Evolutionary conservation across 53 echinoderm and acorn worm genomes (phyloP), one percentile per base, ranked within the genome.

Genomic region (Zoroaster sp.): DNA sequence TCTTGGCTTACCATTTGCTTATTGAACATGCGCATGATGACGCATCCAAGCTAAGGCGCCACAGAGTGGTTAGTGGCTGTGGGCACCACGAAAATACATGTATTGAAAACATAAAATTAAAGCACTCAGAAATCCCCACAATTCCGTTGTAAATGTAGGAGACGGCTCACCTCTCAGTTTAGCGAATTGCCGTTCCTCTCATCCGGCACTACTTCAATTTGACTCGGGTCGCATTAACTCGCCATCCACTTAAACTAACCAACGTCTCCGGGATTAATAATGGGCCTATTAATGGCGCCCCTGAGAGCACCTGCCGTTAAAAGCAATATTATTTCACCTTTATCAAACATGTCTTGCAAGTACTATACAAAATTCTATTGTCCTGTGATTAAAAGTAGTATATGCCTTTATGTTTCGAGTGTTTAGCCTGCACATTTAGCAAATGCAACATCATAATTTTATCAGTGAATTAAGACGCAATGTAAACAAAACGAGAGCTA

Each of bases 271-370:
- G 69, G 85, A 85, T 85, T 85, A 85, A 85, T 85, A 85, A 85
- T 85, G 51, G 85, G 37, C 67, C 69, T 70, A 70, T 85, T 85
- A 85, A 85, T 70, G 71, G 69, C 85, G 71, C 71, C 85, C 52
- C 43, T 17, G 70, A 69, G 71, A 85, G 85, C 85, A 85, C 85
- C 85, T 85, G 85, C 85, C 44, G 85, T 85, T 70, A 85, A 85
- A 85, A 71, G 85, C 71, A 85, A 85, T 85, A 85, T 85, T 85
- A 85, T 85, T 85, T 69, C 85, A 71, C 85, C 85, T 85, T 85
- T 85, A 41, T 71, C 46, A 47, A 71, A 71, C 46, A n/a, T 85
- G 71, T 34, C 49, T 85, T 70, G 36, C 36, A 34, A 36, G 36
- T 34, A 70, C 34, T 36, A 31, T 70, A 36, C 70, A 17, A 8